A percentile compares a stretch with the other conserved stretches of the same genome.
Conservation (phyloP, 2,113 vertebrate species). For the Tamias sibiricus region DNA sequence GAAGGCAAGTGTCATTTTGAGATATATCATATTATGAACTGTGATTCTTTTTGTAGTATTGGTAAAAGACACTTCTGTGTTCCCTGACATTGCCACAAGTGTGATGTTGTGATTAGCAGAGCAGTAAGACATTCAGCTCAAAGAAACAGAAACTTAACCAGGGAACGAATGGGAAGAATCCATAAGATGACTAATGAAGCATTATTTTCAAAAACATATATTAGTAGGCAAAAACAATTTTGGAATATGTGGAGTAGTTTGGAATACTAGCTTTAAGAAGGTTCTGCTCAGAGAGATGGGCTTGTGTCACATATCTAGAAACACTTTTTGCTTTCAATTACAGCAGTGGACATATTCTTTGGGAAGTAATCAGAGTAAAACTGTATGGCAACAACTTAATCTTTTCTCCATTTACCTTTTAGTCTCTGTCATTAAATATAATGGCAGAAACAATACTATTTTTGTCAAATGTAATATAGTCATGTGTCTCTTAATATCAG, state of each 20-base stretch:
- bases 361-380: neutral
- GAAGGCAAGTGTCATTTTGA: neutral
- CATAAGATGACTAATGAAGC: neutral
- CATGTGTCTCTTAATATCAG: neutral
- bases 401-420: neutral
- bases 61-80: neutral
- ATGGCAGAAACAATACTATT: neutral
- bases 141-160: neutral
- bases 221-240: constrained; percentile 12
- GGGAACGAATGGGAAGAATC: neutral
- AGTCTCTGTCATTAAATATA: neutral
- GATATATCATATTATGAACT: neutral
- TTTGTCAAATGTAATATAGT: neutral
- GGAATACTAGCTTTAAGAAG: neutral
- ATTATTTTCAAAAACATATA: neutral
- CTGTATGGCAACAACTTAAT: neutral
- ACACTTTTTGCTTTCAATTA: neutral
- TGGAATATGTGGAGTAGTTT: neutral
- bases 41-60: neutral
- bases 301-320: neutral
- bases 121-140: neutral
- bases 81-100: neutral
- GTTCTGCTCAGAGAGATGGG: neutral
- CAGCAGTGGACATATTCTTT: neutral
- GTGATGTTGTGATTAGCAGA: neutral